Evolutionary conservation across 2,113 vertebrate species (phyloP).

Genomic region (Lates calcarifer): DNA sequence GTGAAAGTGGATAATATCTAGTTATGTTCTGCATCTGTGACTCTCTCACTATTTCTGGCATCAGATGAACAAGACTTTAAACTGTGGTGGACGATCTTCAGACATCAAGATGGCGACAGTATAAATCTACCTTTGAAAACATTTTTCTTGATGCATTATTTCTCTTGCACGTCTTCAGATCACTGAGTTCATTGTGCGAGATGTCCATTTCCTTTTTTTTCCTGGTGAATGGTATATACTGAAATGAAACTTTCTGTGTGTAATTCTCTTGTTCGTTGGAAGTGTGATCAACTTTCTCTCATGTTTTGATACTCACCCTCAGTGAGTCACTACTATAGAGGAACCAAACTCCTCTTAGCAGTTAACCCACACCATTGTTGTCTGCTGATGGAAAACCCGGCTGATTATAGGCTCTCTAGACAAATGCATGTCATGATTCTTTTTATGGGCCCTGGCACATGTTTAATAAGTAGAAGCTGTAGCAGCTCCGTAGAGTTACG

Average conservation of each 20-base stretch:
- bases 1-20: not conserved
- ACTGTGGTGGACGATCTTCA: too few species aligned
- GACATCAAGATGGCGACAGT: too few species aligned
- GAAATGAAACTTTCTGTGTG: constrained; percentile 23
- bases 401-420: not conserved
- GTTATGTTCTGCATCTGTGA: not conserved
- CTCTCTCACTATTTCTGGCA: not conserved
- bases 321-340: constrained; percentile 20
- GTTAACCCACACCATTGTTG: not conserved
- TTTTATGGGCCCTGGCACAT: not conserved
- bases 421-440: not conserved
- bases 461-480: fast-evolving
- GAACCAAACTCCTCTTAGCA: not conserved
- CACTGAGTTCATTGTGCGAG: too few species aligned
- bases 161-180: too few species aligned
- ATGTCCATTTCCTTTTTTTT: not conserved
- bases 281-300: not conserved
- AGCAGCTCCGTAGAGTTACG: not conserved
- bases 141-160: too few species aligned
- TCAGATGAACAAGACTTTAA: too few species aligned
- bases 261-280: not conserved
- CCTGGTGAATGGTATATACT: not conserved
- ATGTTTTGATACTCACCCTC: not conserved
- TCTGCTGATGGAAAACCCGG: not conserved
- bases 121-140: too few species aligned